phyloP scores from a whole-genome alignment of 2,113 vertebrate genomes.

The Tupaia tana region DNA sequence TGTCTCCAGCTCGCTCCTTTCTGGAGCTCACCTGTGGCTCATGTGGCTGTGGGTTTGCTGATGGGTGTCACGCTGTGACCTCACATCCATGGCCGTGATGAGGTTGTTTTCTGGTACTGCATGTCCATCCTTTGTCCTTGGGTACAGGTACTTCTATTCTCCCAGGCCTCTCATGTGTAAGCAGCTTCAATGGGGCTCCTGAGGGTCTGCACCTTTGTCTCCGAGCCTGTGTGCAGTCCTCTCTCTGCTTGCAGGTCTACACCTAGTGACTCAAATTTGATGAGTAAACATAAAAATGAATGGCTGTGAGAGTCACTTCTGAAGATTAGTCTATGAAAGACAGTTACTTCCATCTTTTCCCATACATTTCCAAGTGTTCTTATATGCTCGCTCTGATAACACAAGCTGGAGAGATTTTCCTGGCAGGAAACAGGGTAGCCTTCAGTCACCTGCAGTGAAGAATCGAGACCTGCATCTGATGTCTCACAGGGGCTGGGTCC shows the following conservation, averaged over 20 bases:
- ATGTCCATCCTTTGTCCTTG: background rate
- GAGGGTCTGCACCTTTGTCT: background rate
- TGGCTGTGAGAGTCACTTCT: background rate
- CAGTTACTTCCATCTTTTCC: background rate
- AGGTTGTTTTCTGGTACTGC: background rate
- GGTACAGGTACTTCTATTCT: background rate
- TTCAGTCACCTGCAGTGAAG: background rate
- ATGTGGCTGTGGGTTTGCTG: no score
- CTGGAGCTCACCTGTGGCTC: background rate
- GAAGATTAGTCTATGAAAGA: background rate
- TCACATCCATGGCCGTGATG: background rate
- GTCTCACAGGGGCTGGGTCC: background rate
- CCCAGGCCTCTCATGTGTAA: background rate
- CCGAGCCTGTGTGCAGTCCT: background rate
- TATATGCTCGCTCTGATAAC: background rate
- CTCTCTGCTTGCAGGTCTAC: background rate
- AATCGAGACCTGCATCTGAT: background rate
- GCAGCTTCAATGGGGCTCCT: background rate
- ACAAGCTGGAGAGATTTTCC: background rate
- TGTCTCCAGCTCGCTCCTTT: background rate
- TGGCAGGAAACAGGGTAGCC: background rate
- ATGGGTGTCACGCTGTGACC: background rate
- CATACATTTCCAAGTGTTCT: background rate
- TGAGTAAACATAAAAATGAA: background rate
- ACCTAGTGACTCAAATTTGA: background rate